Percentiles rank a stretch among this genome's conserved stretches.
phyloP scores from a whole-genome alignment of 2,113 vertebrate genomes.

The Anhinga anhinga region DNA sequence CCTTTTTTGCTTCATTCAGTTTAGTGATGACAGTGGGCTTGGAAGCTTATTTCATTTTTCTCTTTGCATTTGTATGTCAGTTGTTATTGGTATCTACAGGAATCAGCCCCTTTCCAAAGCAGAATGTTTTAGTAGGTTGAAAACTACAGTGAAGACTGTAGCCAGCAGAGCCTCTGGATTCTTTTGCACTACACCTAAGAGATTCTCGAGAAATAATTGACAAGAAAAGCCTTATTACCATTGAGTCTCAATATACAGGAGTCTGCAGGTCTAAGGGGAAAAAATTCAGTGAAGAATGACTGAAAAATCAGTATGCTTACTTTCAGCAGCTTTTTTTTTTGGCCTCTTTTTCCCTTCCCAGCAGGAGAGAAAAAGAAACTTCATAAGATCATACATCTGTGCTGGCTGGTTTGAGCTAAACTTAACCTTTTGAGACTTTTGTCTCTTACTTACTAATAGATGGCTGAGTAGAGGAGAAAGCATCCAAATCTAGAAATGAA shows the following conservation, averaged over 20 bases:
- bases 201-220: background rate
- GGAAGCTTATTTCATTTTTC: background rate
- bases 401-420: background rate
- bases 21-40: background rate
- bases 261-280: background rate
- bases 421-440: background rate
- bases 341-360: background rate
- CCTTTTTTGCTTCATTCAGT: background rate
- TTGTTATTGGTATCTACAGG: background rate
- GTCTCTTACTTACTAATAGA: background rate
- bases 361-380: background rate
- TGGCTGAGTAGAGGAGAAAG: background rate
- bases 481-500: background rate
- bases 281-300: background rate
- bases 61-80: background rate
- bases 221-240: background rate
- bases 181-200: background rate
- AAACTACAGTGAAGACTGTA: background rate
- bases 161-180: background rate
- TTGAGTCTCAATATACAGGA: background rate
- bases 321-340: background rate
- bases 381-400: background rate
- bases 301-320: conserved; percentile 1
- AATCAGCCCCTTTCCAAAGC: background rate
- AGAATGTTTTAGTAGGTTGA: background rate